phyloP scores from a whole-genome alignment of 2,113 vertebrate species.

The Sula dactylatra region DNA sequence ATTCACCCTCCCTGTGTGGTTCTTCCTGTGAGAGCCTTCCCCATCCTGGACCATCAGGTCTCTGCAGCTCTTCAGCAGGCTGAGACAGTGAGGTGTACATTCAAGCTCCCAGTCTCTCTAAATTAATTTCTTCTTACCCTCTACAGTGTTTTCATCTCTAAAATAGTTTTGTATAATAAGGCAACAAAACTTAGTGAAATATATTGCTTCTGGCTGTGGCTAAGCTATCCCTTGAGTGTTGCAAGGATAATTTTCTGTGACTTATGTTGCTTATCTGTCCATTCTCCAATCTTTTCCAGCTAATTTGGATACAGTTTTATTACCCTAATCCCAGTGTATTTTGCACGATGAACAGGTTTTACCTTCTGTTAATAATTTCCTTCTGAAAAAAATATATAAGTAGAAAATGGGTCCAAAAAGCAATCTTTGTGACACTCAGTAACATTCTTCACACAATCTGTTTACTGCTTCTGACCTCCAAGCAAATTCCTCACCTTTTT shows the following conservation, averaged over 20 bases:
- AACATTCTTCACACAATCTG: neutral
- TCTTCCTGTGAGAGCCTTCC: neutral
- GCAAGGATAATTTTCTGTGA: constrained; percentile 8
- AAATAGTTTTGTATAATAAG: constrained; percentile 26
- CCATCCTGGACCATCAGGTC: neutral
- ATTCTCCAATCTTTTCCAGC: neutral
- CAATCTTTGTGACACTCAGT: neutral
- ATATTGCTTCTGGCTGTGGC: neutral
- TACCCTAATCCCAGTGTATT: neutral
- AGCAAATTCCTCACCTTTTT: neutral
- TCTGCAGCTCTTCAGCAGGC: neutral
- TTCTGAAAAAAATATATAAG: neutral
- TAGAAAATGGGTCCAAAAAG: neutral
- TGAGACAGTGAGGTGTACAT: neutral
- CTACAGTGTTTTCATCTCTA: neutral
- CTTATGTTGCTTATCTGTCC: constrained; percentile 8
- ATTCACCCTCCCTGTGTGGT: neutral
- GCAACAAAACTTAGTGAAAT: constrained; percentile 4
- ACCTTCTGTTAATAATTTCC: neutral
- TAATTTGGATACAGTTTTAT: constrained; percentile 30
- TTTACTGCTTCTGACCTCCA: neutral
- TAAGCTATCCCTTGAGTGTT: neutral
- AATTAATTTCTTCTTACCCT: neutral
- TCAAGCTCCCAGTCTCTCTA: neutral
- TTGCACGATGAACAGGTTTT: constrained; percentile 26